Evolutionary conservation across 2,113 vertebrate species (phyloP).

Genomic region (Ptilorrhoa leucosticta): DNA sequence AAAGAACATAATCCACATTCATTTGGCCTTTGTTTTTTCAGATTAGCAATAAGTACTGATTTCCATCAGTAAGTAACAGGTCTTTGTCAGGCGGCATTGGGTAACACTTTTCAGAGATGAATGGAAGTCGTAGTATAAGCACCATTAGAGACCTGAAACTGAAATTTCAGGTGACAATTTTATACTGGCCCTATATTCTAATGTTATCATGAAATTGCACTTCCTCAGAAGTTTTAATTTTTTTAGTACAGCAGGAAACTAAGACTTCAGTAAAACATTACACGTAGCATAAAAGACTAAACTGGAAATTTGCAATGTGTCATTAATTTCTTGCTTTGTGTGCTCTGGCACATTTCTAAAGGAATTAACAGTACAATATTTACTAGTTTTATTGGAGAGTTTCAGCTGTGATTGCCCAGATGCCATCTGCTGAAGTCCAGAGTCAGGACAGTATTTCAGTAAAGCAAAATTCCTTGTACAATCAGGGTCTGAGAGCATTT

Average conservation of each 20-base stretch:
- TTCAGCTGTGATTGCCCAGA: neutral
- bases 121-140: neutral
- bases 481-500: neutral
- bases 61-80: neutral
- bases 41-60: neutral
- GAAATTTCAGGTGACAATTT: neutral
- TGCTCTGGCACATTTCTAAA: neutral
- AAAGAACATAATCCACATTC: neutral
- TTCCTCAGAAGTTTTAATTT: neutral
- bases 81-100: neutral
- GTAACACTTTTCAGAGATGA: neutral
- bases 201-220: neutral
- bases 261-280: neutral
- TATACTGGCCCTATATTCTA: neutral
- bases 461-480: neutral
- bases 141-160: neutral
- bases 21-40: conserved; percentile 10
- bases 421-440: neutral
- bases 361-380: neutral
- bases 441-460: neutral
- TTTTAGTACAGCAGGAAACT: neutral
- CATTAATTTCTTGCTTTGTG: neutral
- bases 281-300: neutral
- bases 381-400: neutral
- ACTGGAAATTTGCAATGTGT: neutral